Evolutionary conservation across 2,113 vertebrate genomes (phyloP).

Genomic region (Cygnus atratus): DNA sequence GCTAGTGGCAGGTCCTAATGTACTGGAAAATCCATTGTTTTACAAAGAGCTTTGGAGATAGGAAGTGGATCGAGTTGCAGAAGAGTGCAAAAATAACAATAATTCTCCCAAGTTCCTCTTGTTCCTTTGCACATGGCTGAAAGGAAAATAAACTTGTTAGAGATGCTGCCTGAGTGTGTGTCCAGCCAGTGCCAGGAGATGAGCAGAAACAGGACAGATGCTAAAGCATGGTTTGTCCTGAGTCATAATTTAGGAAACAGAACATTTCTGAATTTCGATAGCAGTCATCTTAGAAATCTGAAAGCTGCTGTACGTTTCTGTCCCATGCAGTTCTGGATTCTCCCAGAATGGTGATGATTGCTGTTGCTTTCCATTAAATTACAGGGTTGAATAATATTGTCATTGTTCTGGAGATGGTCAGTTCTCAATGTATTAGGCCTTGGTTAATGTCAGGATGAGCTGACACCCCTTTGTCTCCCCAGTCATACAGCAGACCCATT

Average conservation of each 20-base stretch:
- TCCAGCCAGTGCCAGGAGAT: background rate
- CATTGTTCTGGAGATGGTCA: background rate
- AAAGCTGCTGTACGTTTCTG: background rate
- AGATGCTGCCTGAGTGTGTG: background rate
- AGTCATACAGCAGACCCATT: background rate
- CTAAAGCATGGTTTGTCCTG: background rate
- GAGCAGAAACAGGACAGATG: constrained; percentile 5
- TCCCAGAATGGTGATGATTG: background rate
- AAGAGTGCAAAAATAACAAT: constrained; percentile 41
- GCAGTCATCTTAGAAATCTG: background rate
- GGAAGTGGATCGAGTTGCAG: constrained; percentile 31
- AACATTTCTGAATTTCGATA: constrained; percentile 30
- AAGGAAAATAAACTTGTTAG: constrained; percentile 8
- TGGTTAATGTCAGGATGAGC: background rate
- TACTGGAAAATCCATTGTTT: constrained; percentile 71
- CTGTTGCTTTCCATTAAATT: background rate
- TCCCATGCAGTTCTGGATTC: background rate
- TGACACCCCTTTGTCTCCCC: background rate
- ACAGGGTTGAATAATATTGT: background rate
- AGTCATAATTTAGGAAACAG: constrained; percentile 20
- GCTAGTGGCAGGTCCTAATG: constrained; percentile 56
- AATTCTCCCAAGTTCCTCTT: constrained; percentile 14
- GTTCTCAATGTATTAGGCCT: background rate
- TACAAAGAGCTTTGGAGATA: constrained; percentile 59
- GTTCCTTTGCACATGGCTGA: background rate